Evolutionary conservation across 1,140 invertebrate species (phyloP), one percentile per base, ranked within the genome.

Genomic region (Diachasma alloeum): DNA sequence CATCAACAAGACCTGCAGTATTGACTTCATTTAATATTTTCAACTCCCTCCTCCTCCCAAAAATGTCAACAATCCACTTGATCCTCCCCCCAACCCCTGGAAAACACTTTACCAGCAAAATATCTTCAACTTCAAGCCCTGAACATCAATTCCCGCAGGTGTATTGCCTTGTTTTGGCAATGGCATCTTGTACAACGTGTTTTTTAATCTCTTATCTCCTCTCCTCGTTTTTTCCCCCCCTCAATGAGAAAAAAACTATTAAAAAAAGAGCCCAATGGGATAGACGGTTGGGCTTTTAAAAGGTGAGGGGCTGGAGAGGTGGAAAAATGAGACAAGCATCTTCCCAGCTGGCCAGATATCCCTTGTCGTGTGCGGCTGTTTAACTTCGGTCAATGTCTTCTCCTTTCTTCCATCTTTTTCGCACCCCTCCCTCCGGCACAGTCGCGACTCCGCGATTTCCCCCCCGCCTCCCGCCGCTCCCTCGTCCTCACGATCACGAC

Each of bases 341-440:
- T 82, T 87, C 85, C 86, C 86, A 87, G 86, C 85, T 87, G 86
- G 86, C 83, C 80, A 82, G 79, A 79, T 44, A 37, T 42, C 66
- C 68, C 84, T 84, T 82, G 85, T 86, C 86, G 84, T 80, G 85
- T 78, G 80, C 83, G 84, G 85, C 83, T 87, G 81, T 86, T 86
- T 82, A 83, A 68, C 36, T 87, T 88, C 88, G 88, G 88, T 88
- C 88, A 89, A 88, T 89, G 88, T 90, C 88, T 90, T 84, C 80
- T 84, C 78, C 81, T 80, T 82, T 78, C 81, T 80, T 82, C 81
- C 81, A 81, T 84, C 83, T 76, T 73, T 75, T 74, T 79, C 78
- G 66, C 74, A 59, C 79, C 67, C 71, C n/a, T 56, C 24, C 67
- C 72, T 56, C n/a, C 48, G 10, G 17, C 66, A 71, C 66, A 71